A percentile compares a stretch with the other conserved stretches of the same genome.
Conservation (phyloP, 2,797 vertebrate genomes). For the Macropus fuliginosus region DNA sequence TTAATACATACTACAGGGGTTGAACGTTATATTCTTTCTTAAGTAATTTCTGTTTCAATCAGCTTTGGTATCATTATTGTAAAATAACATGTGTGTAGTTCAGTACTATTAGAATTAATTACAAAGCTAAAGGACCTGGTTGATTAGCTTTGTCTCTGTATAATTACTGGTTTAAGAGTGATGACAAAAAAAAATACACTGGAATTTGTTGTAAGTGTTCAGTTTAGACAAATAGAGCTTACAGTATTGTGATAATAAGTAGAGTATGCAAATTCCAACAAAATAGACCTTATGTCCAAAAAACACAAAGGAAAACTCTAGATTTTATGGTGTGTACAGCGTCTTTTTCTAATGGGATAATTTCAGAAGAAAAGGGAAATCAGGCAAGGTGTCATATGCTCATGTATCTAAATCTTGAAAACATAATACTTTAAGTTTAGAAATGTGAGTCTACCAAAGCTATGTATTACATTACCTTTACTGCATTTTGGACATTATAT, state of each 20-base stretch:
- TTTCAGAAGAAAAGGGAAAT: background rate
- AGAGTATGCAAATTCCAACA: background rate
- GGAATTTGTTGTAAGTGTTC: background rate
- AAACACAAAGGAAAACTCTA: background rate
- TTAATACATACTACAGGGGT: background rate
- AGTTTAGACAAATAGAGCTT: slow-evolving; percentile 3
- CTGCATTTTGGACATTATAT: background rate
- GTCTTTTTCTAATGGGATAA: background rate
- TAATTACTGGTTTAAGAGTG: slow-evolving; percentile 32
- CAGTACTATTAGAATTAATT: background rate
- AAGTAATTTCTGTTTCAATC: background rate
- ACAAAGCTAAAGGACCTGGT: slow-evolving; percentile 7
- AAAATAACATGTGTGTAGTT: background rate
- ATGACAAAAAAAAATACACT: slow-evolving; percentile 26
- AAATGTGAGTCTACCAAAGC: background rate
- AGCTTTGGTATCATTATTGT: background rate
- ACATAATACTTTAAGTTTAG: background rate
- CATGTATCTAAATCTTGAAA: background rate
- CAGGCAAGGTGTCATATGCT: background rate
- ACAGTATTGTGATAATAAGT: background rate
- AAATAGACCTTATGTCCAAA: background rate
- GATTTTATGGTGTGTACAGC: background rate
- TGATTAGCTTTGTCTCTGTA: slow-evolving; percentile 42
- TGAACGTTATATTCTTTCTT: background rate
- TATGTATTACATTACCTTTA: background rate